Conservation (phyloP, 2,888 invertebrate genomes). For the Taenaris catops region DNA sequence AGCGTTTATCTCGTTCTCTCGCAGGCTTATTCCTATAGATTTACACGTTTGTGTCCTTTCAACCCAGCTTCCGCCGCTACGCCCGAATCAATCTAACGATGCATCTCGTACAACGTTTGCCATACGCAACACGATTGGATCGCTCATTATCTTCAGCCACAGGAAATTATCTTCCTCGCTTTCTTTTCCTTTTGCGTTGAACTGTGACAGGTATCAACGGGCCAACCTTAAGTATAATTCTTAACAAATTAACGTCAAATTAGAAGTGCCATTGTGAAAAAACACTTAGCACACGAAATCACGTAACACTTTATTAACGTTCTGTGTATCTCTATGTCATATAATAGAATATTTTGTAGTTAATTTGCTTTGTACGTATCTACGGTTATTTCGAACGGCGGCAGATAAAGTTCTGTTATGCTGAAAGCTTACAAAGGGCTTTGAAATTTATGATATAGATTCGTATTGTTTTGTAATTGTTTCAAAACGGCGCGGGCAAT, state of each 20-base stretch:
- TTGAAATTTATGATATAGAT: conserved; percentile 64
- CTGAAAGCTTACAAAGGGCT: conserved; percentile 47
- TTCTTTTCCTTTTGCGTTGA: conserved; percentile 7
- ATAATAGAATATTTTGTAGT: no score
- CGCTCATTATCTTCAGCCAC: conserved; percentile 58
- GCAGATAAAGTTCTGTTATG: conserved; percentile 15
- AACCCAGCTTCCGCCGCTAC: conserved; percentile 71
- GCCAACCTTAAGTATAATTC: not conserved
- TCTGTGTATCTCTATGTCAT: no score
- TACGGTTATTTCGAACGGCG: conserved; percentile 5
- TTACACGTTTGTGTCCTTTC: no score
- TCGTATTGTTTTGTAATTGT: conserved; percentile 74
- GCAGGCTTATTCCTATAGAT: no score
- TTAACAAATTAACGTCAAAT: conserved; percentile 1
- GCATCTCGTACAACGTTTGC: conserved; percentile 52
- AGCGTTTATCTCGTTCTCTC: no score
- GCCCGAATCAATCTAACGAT: conserved; percentile 65
- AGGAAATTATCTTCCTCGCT: conserved; percentile 56
- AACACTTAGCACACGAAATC: conserved; percentile 2
- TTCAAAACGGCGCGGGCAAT: conserved; percentile 50
- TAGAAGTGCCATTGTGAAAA: conserved; percentile 1
- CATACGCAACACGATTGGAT: conserved; percentile 55
- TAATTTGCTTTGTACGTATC: no score
- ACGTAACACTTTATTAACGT: conserved; percentile 1
- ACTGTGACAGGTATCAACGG: not conserved